These are phyloP conservation scores for Tachina lurida DNA, from an alignment of 2,888 invertebrate genomes.

Conservation along the genomic window DNA sequence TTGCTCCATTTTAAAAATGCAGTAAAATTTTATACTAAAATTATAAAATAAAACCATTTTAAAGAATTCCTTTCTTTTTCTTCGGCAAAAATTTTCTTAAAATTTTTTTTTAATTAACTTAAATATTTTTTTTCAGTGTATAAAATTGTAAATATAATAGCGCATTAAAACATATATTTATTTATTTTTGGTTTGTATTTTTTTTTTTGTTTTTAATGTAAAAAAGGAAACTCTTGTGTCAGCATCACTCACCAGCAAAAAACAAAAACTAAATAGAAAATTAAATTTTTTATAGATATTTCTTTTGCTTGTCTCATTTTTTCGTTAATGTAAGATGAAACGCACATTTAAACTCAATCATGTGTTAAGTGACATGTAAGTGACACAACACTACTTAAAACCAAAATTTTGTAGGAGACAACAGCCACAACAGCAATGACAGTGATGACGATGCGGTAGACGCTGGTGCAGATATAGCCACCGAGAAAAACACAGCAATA, in stretches of 20 bases:
- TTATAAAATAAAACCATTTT: no score
- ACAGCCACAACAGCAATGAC: slow-evolving; percentile 25
- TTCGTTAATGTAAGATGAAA: slow-evolving; percentile 62
- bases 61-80: no score
- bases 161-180: background rate
- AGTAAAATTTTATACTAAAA: no score
- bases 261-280: slow-evolving; percentile 30
- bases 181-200: background rate
- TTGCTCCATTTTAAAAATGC: no score
- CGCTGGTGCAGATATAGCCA: slow-evolving; percentile 31
- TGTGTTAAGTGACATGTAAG: slow-evolving; percentile 78
- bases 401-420: slow-evolving; percentile 41
- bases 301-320: slow-evolving; percentile 19
- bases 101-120: background rate
- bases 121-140: slow-evolving; percentile 6
- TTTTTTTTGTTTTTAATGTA: slow-evolving; percentile 33
- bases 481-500: slow-evolving; percentile 10
- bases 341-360: slow-evolving; percentile 76
- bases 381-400: slow-evolving; percentile 74
- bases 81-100: background rate
- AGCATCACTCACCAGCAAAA: slow-evolving; percentile 49
- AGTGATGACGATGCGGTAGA: background rate
- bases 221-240: slow-evolving; percentile 54
- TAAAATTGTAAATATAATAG: background rate
- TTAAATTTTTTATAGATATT: slow-evolving; percentile 52